Conservation (phyloP, 2,888 invertebrate genomes). For the Coenonympha glycerion region DNA sequence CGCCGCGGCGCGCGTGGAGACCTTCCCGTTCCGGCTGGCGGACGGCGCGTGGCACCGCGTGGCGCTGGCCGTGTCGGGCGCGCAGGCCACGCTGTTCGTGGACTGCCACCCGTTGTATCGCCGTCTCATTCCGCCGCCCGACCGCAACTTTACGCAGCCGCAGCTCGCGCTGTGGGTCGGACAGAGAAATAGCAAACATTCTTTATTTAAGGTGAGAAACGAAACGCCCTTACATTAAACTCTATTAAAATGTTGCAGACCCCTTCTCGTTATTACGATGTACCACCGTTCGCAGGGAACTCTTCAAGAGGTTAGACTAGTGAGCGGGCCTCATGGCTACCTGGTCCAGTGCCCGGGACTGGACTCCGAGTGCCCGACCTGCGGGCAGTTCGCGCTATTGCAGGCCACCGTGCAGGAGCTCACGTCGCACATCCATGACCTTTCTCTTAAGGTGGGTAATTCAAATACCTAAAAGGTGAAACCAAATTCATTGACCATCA, state of each 20-base stretch:
- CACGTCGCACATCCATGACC: conserved; percentile 85
- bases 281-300: conserved; percentile 80
- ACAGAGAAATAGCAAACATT: conserved; percentile 89
- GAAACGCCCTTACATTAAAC: neutral
- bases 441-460: conserved; percentile 92
- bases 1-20: conserved; percentile 83
- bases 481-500: too few species aligned
- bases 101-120: conserved; percentile 92
- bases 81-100: conserved; percentile 87
- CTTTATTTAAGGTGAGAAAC: conserved; percentile 86
- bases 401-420: conserved; percentile 88
- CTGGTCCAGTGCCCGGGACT: conserved; percentile 89
- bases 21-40: conserved; percentile 90
- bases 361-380: conserved; percentile 92
- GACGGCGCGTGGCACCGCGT: conserved; percentile 92
- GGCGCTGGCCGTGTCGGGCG: conserved; percentile 88
- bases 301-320: conserved; percentile 90
- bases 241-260: too few species aligned
- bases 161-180: conserved; percentile 89
- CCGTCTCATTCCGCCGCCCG: conserved; percentile 84
- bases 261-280: too few species aligned
- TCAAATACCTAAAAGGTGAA: too few species aligned
- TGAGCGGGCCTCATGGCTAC: conserved; percentile 90
- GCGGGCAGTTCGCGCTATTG: conserved; percentile 90
- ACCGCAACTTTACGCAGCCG: conserved; percentile 84